Base-by-base conservation (phyloP, 2,113 vertebrate genomes). In the Narcine bancroftii region DNA sequence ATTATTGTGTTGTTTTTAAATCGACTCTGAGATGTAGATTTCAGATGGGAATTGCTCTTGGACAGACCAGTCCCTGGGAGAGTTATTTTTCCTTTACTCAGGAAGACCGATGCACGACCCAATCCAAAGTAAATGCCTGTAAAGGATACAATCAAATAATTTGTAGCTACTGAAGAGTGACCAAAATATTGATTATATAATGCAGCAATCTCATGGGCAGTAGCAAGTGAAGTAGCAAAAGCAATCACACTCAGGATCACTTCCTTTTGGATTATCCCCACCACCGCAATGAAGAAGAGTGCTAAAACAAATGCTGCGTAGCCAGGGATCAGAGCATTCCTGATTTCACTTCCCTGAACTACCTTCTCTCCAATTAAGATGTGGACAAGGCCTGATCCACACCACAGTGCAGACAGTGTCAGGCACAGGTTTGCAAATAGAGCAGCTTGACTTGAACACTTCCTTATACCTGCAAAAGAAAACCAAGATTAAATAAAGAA, bases 391-490 rank as follows among this genome's bases (percentile, higher is more conserved):
- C 97, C 97, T 0, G 96, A 96, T 72, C 96, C 95, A 0, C 95
- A 96, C 97, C 97, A 98, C 92, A 97, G 94, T 6, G 94, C 95
- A 0, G 97, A 97, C 75, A 97, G 71, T 0, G 96, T 97, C 94
- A 98, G 95, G 94, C 95, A 97, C 91, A 98, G 93, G 53, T 93
- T 75, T 21, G 95, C 93, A 92, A 96, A 96, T 33, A 98, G 92
- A 17, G 93, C 94, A 79, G 93, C 92, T 0, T 94, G 94, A 92
- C 95, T 94, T 89, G 93, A 93, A 93, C 94, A 95, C 72, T 94
- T 96, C 77, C 92, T n/a, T 53, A 98, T 93, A 85, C 97, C 97
- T 98, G 92, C 0, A 11, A 85, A 66, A 15, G 73, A 42, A 77
- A 42, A 15, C 29, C 39, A 6, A 26, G 33, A 69, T 77, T 26